A percentile compares a stretch with the other conserved stretches of the same genome.
Evolutionary conservation across 2,888 invertebrate genomes (phyloP).

Genomic region (Chymomyza amoena): DNA sequence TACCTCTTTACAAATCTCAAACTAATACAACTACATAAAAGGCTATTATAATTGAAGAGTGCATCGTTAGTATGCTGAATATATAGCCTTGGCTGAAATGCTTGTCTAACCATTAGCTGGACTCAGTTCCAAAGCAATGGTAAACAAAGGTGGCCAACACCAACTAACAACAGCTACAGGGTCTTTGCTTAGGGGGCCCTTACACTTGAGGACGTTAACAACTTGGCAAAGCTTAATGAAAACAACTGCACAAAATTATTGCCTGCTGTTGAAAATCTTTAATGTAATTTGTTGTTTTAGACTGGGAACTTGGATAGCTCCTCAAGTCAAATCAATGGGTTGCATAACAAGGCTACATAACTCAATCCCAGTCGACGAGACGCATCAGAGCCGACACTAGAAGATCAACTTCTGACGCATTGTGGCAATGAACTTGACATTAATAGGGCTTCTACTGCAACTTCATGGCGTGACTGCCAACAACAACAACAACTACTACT

Average conservation of each 20-base stretch:
- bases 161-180: background rate
- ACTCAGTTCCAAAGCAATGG: background rate
- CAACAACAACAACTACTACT: background rate
- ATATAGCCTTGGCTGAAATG: background rate
- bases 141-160: background rate
- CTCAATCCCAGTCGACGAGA: background rate
- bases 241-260: background rate
- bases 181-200: background rate
- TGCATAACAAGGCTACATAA: background rate
- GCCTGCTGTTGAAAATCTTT: background rate
- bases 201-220: background rate
- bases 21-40: background rate
- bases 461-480: conserved; percentile 27
- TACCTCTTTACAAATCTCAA: background rate
- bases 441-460: conserved; percentile 71
- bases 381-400: background rate
- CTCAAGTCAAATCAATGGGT: background rate
- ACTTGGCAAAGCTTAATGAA: background rate
- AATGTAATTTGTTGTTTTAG: background rate
- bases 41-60: background rate
- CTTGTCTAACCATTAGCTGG: background rate
- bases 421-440: conserved; percentile 77
- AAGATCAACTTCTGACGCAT: conserved; percentile 42
- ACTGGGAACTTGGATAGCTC: background rate
- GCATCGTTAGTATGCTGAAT: background rate